A percentile compares a stretch with the other conserved stretches of the same genome.
Evolutionary conservation across 2,888 invertebrate species (phyloP).

Genomic region (Spodoptera exigua): DNA sequence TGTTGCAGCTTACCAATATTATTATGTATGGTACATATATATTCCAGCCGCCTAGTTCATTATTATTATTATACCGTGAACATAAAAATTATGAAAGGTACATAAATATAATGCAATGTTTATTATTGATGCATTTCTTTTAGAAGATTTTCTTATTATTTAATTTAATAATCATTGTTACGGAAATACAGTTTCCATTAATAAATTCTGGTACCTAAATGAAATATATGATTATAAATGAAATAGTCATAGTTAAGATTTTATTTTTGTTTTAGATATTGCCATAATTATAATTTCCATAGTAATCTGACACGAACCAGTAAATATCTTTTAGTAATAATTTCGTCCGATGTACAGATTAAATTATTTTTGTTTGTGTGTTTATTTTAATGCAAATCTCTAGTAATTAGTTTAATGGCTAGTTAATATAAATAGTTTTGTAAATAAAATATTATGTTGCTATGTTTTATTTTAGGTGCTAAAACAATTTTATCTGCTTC

Average conservation of each 20-base stretch:
- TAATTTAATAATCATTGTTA: constrained; percentile 58
- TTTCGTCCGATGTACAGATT: constrained; percentile 83
- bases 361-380: constrained; percentile 85
- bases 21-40: constrained; percentile 26
- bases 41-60: constrained; percentile 46
- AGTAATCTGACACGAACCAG: constrained; percentile 73
- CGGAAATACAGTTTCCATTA: constrained; percentile 52
- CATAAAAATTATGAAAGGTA: constrained; percentile 40
- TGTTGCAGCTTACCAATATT: constrained; percentile 48
- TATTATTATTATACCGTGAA: constrained; percentile 20
- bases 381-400: constrained; percentile 76
- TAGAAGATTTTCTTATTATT: constrained; percentile 53
- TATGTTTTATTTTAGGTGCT: constrained; percentile 87
- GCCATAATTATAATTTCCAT: constrained; percentile 81
- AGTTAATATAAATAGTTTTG: constrained; percentile 80
- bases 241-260: constrained; percentile 71
- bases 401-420: constrained; percentile 82
- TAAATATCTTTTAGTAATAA: constrained; percentile 72
- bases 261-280: constrained; percentile 68
- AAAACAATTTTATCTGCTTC: constrained; percentile 71
- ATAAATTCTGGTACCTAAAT: constrained; percentile 60
- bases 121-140: constrained; percentile 62
- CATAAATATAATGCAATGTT: constrained; percentile 54
- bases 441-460: constrained; percentile 84
- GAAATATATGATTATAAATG: constrained; percentile 57